phyloP scores from a whole-genome alignment of 2,113 vertebrate genomes.

The Cyanoliseus patagonus region DNA sequence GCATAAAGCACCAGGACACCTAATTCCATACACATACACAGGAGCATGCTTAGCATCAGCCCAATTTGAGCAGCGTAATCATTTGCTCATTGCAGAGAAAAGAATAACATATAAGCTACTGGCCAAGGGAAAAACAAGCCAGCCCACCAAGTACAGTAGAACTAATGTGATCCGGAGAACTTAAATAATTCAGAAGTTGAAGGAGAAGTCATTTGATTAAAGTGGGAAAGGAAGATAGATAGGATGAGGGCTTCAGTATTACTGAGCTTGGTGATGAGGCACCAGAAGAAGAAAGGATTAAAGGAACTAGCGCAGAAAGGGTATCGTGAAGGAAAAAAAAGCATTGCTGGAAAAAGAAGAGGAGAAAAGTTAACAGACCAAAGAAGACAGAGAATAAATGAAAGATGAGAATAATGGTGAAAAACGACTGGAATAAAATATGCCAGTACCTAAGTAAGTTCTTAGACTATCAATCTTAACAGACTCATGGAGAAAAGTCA shows the following conservation, averaged over 20 bases:
- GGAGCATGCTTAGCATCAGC: not conserved
- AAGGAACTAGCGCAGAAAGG: not conserved
- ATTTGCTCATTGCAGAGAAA: not conserved
- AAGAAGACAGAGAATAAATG: not conserved
- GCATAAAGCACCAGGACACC: not conserved
- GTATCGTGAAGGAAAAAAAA: not conserved
- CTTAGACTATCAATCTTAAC: not conserved
- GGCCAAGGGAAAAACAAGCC: not conserved
- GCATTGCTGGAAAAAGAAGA: not conserved
- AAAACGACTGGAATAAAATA: not conserved
- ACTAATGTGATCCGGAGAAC: not conserved
- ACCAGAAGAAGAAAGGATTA: not conserved
- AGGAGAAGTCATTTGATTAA: not conserved
- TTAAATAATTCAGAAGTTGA: not conserved
- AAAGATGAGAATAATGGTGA: not conserved
- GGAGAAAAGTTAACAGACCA: not conserved
- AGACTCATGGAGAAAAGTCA: not conserved
- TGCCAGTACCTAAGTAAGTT: not conserved
- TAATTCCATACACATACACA: not conserved
- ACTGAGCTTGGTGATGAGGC: not conserved
- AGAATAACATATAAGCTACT: not conserved
- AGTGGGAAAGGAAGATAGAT: not conserved
- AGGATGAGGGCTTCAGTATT: not conserved
- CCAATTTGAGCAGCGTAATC: not conserved
- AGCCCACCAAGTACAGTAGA: not conserved